phyloP scores from a whole-genome alignment of 2,888 invertebrate genomes.

The Pedicia rivosa region DNA sequence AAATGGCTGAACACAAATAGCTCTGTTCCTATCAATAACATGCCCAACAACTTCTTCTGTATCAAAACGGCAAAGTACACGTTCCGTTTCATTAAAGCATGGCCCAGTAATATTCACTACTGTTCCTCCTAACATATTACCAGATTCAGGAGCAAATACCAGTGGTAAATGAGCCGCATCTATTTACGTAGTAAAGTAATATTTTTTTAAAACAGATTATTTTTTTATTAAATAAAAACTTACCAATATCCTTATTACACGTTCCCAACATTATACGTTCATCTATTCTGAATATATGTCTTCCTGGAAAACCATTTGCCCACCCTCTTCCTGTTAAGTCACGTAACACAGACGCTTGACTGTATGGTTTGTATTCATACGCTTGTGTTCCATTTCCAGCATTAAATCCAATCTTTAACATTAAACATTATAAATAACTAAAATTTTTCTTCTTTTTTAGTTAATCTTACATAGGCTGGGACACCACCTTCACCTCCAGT shows the following conservation, averaged over 20 bases:
- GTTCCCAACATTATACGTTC: conserved; percentile 87
- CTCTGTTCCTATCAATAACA: conserved; percentile 63
- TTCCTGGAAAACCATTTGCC: conserved; percentile 74
- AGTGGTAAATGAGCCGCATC: conserved; percentile 68
- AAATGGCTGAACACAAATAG: conserved; percentile 77
- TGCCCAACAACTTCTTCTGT: conserved; percentile 62
- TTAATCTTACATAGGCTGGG: conserved; percentile 62
- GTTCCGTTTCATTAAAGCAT: conserved; percentile 63
- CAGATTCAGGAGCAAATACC: conserved; percentile 86
- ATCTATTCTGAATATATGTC: conserved; percentile 90
- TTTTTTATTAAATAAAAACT: conserved; percentile 17
- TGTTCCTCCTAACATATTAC: conserved; percentile 94
- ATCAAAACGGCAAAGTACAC: conserved; percentile 72
- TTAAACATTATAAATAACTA: not conserved
- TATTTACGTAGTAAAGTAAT: conserved; percentile 19
- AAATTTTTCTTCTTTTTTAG: not conserved
- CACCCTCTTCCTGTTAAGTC: conserved; percentile 73
- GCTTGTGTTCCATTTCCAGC: conserved; percentile 87
- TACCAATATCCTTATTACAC: conserved; percentile 81
- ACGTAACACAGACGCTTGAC: conserved; percentile 68
- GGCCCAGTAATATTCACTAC: conserved; percentile 94
- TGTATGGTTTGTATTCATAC: conserved; percentile 80
- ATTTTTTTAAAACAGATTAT: too few species aligned
- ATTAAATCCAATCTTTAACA: conserved; percentile 80
- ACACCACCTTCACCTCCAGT: conserved; percentile 73